Percentiles rank a stretch among this genome's conserved stretches.
Conservation (phyloP, 1,140 invertebrate species). For the Drosophila sp. region DNA sequence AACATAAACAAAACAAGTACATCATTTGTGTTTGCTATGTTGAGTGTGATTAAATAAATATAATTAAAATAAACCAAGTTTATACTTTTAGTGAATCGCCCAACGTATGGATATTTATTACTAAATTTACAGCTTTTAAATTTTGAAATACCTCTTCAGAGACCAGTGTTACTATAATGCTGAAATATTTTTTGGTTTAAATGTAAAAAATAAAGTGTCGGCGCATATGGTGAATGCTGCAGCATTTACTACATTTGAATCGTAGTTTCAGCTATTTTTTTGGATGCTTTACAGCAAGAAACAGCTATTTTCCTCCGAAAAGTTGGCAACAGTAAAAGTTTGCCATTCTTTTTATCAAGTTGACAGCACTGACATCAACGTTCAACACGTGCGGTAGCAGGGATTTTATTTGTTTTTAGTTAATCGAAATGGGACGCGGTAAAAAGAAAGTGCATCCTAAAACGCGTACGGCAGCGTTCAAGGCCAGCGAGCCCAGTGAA, state of each 20-base stretch:
- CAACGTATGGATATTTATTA: not conserved
- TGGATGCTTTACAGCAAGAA: no score
- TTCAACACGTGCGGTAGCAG: constrained; percentile 55
- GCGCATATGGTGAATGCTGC: constrained; percentile 1
- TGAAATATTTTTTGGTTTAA: not conserved
- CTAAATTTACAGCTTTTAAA: not conserved
- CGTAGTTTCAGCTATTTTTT: no score
- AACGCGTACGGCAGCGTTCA: constrained; percentile 76
- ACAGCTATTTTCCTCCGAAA: no score
- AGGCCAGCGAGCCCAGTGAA: constrained; percentile 89
- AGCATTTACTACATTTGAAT: not conserved
- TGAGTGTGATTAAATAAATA: constrained; percentile 82
- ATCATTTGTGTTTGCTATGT: constrained; percentile 74
- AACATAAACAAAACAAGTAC: constrained; percentile 46
- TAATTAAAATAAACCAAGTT: constrained; percentile 69
- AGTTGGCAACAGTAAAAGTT: no score
- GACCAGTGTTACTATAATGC: not conserved
- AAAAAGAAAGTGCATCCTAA: constrained; percentile 80
- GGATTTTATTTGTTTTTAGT: constrained; percentile 24
- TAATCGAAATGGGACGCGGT: constrained; percentile 62
- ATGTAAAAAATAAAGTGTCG: not conserved
- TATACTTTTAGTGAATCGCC: not conserved
- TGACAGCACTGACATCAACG: no score
- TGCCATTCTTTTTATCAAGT: no score
- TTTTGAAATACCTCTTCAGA: not conserved